These are phyloP conservation scores for Melipona beecheii DNA, from an alignment of 2,888 invertebrate genomes.

Conservation along the genomic window DNA sequence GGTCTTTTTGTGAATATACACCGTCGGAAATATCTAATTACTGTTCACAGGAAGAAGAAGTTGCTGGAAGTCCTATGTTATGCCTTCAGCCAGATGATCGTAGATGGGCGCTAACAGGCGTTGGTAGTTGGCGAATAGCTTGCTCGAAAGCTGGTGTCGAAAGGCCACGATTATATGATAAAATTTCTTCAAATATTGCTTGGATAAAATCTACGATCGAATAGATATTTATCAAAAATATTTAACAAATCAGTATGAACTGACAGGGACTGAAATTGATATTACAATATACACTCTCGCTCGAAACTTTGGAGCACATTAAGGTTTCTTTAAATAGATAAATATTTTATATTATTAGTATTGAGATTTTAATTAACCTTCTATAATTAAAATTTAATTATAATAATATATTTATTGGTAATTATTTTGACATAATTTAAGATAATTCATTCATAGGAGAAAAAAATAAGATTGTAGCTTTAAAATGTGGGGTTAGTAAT, in stretches of 20 bases:
- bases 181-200: conserved; percentile 92
- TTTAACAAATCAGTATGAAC: neutral
- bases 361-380: too few relatives aligned
- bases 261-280: conserved; percentile 45
- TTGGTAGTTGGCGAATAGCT: conserved; percentile 94
- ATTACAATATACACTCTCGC: conserved; percentile 39
- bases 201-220: conserved; percentile 93
- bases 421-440: too few relatives aligned
- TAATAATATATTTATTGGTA: too few relatives aligned
- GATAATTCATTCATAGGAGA: too few relatives aligned
- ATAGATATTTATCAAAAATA: conserved; percentile 47
- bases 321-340: too few relatives aligned
- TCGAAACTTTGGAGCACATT: too few relatives aligned
- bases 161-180: conserved; percentile 92
- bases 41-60: conserved; percentile 90
- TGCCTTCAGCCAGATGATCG: conserved; percentile 90
- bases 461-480: too few relatives aligned
- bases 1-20: neutral
- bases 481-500: too few relatives aligned
- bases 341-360: too few relatives aligned
- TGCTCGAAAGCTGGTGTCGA: conserved; percentile 92
- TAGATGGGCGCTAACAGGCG: conserved; percentile 92
- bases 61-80: conserved; percentile 94
- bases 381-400: too few relatives aligned
- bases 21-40: neutral